Evolutionary conservation across 1,140 invertebrate species (phyloP).

Genomic region (Drosophila guanche): DNA sequence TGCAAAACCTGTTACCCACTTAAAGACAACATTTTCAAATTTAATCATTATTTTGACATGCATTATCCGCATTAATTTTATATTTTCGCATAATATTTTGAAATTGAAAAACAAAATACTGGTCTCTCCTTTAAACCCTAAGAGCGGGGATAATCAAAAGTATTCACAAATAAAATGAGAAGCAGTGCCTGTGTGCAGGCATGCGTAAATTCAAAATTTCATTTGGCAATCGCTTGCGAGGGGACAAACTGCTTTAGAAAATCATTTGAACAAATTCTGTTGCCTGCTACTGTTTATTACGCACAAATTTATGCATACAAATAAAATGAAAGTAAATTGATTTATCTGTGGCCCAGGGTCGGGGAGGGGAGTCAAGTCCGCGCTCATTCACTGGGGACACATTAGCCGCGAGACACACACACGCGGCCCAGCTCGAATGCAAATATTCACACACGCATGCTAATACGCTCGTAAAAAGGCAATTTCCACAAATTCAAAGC

Average conservation of each 20-base stretch:
- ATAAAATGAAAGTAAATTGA: conserved; percentile 80
- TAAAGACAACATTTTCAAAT: too few relatives aligned
- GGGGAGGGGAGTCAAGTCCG: conserved; percentile 18
- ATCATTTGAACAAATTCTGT: conserved; percentile 59
- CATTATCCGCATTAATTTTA: too few relatives aligned
- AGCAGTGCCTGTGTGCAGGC: conserved; percentile 29
- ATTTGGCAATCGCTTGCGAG: conserved; percentile 8
- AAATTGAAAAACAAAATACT: background rate
- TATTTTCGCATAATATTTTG: too few relatives aligned
- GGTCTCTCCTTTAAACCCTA: too few relatives aligned
- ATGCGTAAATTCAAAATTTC: conserved; percentile 49
- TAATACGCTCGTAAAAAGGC: conserved; percentile 82
- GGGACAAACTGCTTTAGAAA: conserved; percentile 58
- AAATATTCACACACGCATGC: conserved; percentile 62
- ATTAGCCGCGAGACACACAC: conserved; percentile 58
- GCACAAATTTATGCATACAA: conserved; percentile 76
- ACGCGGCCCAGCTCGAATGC: conserved; percentile 47
- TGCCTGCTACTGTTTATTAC: conserved; percentile 18
- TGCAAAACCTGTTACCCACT: too few relatives aligned
- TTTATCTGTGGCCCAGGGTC: conserved; percentile 65
- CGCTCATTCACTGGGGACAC: conserved; percentile 73
- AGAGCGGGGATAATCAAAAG: background rate
- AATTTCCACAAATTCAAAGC: conserved; percentile 76
- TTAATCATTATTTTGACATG: too few relatives aligned
- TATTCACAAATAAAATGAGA: conserved; percentile 1